Conservation (phyloP, 1,140 invertebrate species). For the Drepana arcuata region DNA sequence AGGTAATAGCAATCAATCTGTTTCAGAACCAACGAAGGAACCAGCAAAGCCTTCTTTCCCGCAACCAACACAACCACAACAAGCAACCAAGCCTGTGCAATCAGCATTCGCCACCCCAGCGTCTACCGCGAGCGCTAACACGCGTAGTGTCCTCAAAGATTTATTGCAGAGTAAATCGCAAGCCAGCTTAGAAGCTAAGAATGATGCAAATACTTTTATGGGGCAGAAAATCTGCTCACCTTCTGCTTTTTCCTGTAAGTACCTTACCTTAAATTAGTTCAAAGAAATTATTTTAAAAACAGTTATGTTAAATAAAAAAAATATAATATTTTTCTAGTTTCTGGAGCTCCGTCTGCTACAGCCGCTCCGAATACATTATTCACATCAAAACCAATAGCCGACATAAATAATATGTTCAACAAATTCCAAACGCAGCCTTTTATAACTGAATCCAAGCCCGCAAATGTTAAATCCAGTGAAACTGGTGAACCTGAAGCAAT, state of each 20-base stretch:
- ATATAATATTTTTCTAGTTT: slow-evolving; percentile 10
- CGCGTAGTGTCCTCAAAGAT: slow-evolving; percentile 32
- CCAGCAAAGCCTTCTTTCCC: slow-evolving; percentile 6
- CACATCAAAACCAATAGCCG: slow-evolving; percentile 22
- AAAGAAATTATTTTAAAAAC: too few relatives aligned
- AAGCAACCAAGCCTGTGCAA: slow-evolving; percentile 6
- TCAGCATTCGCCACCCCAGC: slow-evolving; percentile 3
- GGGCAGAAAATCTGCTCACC: slow-evolving; percentile 54
- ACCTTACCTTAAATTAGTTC: too few relatives aligned
- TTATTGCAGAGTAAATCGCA: slow-evolving; percentile 35
- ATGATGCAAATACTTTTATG: slow-evolving; percentile 43
- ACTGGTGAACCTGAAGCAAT: slow-evolving; percentile 36
- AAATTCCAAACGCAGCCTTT: slow-evolving; percentile 21
- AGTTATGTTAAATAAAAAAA: too few relatives aligned
- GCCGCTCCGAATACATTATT: slow-evolving; percentile 11
- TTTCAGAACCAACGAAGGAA: slow-evolving; percentile 35
- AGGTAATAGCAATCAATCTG: too few relatives aligned
- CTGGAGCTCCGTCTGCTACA: slow-evolving; percentile 2
- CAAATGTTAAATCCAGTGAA: slow-evolving; percentile 28
- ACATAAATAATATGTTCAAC: slow-evolving; percentile 22
- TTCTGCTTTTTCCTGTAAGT: slow-evolving; percentile 37
- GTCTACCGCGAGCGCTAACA: slow-evolving; percentile 13
- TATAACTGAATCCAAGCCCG: slow-evolving; percentile 3
- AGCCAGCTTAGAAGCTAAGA: slow-evolving; percentile 24
- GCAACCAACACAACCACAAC: slow-evolving; percentile 3